Percentiles rank a stretch among this genome's conserved stretches.
Conservation (phyloP, 1,140 invertebrate species). For the Drosophila malerkotliana region DNA sequence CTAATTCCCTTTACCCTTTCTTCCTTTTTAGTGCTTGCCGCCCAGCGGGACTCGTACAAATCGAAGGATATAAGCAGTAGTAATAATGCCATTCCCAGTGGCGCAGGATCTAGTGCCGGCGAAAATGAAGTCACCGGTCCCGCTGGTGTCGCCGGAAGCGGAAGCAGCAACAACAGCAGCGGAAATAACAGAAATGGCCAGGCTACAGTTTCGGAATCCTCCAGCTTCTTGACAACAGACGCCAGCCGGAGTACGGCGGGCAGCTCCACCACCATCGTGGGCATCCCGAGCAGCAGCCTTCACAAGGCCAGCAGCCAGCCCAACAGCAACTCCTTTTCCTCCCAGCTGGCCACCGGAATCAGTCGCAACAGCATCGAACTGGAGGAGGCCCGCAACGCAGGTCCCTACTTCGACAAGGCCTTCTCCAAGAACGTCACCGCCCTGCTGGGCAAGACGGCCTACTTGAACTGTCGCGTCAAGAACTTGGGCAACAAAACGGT, state of each 20-base stretch:
- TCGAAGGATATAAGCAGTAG: constrained; percentile 74
- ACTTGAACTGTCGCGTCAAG: constrained; percentile 92
- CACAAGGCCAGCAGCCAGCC: constrained; percentile 54
- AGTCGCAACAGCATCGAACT: constrained; percentile 79
- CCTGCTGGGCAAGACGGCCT: constrained; percentile 92
- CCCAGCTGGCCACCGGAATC: constrained; percentile 51
- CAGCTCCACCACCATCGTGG: constrained; percentile 44
- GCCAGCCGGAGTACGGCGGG: constrained; percentile 22
- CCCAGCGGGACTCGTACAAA: constrained; percentile 77
- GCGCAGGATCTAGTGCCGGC: constrained; percentile 29
- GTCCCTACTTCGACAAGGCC: constrained; percentile 82
- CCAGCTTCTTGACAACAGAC: constrained; percentile 56
- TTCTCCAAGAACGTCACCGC: constrained; percentile 88
- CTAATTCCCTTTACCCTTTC: neutral
- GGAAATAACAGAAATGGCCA: constrained; percentile 66
- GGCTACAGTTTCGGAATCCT: constrained; percentile 22
- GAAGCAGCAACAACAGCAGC: constrained; percentile 59
- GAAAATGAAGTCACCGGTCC: constrained; percentile 25
- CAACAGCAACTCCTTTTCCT: constrained; percentile 50
- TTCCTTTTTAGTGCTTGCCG: constrained; percentile 56
- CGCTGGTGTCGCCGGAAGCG: constrained; percentile 64
- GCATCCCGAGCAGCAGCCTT: constrained; percentile 65
- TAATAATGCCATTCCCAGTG: constrained; percentile 69
- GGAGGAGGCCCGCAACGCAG: constrained; percentile 73
- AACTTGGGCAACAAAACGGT: constrained; percentile 95